phyloP scores from a whole-genome alignment of 2,113 vertebrate species.

The Nesoenas mayeri region DNA sequence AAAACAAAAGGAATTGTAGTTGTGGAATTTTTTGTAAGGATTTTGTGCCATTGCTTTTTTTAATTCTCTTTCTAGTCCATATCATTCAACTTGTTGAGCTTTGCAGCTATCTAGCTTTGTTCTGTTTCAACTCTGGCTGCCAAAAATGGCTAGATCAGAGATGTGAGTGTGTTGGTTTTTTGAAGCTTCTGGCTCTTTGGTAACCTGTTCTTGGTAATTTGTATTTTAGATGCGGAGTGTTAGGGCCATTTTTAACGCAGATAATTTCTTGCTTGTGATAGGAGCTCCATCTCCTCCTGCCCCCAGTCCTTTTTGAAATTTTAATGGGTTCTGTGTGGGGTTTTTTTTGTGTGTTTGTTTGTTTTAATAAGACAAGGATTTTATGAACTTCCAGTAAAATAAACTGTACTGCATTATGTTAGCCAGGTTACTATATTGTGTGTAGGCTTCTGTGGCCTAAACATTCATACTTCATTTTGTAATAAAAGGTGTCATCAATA shows the following conservation, averaged over 20 bases:
- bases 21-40: not conserved
- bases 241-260: not conserved
- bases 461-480: not conserved
- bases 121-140: not conserved
- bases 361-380: not conserved
- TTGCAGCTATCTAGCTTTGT: not conserved
- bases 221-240: not conserved
- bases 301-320: not conserved
- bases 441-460: not conserved
- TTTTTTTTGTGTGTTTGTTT: not conserved
- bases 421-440: not conserved
- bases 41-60: not conserved
- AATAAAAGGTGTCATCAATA: not conserved
- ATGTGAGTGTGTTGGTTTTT: not conserved
- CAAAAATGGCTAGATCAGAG: not conserved
- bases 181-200: not conserved
- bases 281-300: not conserved
- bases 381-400: not conserved
- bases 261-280: not conserved
- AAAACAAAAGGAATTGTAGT: conserved; percentile 32
- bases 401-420: not conserved
- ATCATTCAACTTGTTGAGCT: not conserved
- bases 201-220: not conserved
- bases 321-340: not conserved
- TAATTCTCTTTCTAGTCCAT: not conserved